These are phyloP conservation scores for Aplocera efformata DNA, from an alignment of 2,888 invertebrate species.

Conservation along the genomic window DNA sequence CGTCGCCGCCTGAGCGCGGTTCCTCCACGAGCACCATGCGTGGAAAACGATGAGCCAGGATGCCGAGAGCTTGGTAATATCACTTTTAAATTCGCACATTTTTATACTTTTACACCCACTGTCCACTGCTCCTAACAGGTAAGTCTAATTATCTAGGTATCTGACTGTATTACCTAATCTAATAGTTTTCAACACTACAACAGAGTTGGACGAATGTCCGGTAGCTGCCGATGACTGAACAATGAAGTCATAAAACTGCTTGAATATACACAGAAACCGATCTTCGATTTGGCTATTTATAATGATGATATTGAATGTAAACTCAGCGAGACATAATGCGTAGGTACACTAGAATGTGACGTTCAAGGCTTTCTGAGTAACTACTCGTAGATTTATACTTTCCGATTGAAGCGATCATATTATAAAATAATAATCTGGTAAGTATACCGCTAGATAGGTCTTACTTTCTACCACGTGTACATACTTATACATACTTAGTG, in stretches of 20 bases:
- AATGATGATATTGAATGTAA: conserved; percentile 61
- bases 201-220: conserved; percentile 8
- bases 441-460: too few species aligned
- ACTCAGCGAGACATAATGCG: conserved; percentile 33
- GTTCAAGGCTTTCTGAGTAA: conserved; percentile 42
- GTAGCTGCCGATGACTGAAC: conserved; percentile 24
- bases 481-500: too few species aligned
- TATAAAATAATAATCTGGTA: too few species aligned
- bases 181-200: background rate
- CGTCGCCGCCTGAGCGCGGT: conserved; percentile 64
- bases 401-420: too few species aligned
- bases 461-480: too few species aligned
- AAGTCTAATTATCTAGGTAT: too few species aligned
- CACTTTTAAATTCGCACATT: conserved; percentile 50
- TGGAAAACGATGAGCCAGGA: conserved; percentile 86
- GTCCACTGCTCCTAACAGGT: too few species aligned
- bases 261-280: conserved; percentile 40
- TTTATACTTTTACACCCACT: conserved; percentile 6
- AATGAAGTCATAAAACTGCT: conserved; percentile 34
- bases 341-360: conserved; percentile 37
- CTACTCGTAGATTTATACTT: too few species aligned
- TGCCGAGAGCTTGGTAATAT: conserved; percentile 86
- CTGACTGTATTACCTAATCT: too few species aligned
- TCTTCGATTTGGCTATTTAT: conserved; percentile 57
- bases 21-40: conserved; percentile 80